A percentile compares a stretch with the other conserved stretches of the same genome.
Evolutionary conservation across 2,888 invertebrate species (phyloP).

Genomic region (Heliconius ismenius): DNA sequence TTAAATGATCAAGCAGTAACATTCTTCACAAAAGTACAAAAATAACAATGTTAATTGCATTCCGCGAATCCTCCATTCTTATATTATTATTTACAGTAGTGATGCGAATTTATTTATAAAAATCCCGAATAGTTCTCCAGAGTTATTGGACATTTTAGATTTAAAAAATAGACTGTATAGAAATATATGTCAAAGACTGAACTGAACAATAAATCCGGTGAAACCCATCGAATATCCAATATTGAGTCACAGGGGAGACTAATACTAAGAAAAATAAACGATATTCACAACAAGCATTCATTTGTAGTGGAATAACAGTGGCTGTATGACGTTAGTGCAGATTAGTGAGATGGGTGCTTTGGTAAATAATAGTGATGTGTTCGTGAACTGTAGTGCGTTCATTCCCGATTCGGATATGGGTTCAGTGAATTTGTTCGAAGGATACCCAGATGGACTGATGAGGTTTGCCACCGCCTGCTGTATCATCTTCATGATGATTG

Average conservation of each 20-base stretch:
- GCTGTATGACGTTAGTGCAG: constrained; percentile 54
- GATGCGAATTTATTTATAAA: background rate
- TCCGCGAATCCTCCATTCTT: constrained; percentile 27
- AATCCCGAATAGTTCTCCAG: background rate
- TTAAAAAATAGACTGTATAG: constrained; percentile 6
- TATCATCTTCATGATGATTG: constrained; percentile 87
- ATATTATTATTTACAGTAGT: constrained; percentile 11
- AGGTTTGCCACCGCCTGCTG: constrained; percentile 87
- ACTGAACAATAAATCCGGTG: constrained; percentile 51
- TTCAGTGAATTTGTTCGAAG: constrained; percentile 81
- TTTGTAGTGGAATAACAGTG: constrained; percentile 60
- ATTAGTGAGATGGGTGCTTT: constrained; percentile 42
- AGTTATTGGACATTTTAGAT: background rate
- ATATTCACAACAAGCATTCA: constrained; percentile 56
- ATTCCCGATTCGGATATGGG: constrained; percentile 60
- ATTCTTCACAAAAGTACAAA: background rate
- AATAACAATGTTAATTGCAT: constrained; percentile 29
- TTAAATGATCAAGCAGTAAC: constrained; percentile 1
- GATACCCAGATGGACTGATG: constrained; percentile 85
- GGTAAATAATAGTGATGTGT: constrained; percentile 39
- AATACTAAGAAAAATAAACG: constrained; percentile 55
- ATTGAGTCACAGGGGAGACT: constrained; percentile 71
- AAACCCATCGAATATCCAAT: constrained; percentile 56
- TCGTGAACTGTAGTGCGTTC: constrained; percentile 48
- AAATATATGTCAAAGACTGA: constrained; percentile 12